Evolutionary conservation across 2,113 vertebrate genomes (phyloP).

Genomic region (Aythya baeri): DNA sequence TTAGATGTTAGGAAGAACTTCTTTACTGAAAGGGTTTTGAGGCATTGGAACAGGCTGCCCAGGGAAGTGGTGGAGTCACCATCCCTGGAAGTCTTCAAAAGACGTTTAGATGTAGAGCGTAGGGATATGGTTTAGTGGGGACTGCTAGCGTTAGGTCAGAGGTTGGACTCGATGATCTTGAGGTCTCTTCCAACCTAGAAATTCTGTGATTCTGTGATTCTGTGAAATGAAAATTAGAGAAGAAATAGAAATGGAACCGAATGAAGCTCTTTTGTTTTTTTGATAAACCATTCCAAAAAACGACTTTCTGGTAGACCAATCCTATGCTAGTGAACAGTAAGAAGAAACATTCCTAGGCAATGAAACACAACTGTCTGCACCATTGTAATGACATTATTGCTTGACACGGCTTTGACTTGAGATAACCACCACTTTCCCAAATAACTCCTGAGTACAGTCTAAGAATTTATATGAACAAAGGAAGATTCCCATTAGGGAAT

Average conservation of each 20-base stretch:
- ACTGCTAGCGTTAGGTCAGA: too few relatives aligned
- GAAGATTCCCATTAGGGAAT: neutral
- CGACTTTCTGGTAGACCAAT: neutral
- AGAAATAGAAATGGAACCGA: neutral
- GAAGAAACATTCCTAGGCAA: neutral
- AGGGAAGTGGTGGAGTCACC: too few relatives aligned
- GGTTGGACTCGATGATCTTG: too few relatives aligned
- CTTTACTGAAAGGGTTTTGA: too few relatives aligned
- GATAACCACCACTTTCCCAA: neutral
- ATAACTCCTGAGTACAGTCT: neutral
- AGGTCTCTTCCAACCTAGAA: too few relatives aligned
- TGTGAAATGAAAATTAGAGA: neutral
- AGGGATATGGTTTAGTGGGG: too few relatives aligned
- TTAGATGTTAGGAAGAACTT: too few relatives aligned
- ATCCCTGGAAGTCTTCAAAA: too few relatives aligned
- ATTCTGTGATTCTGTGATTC: too few relatives aligned
- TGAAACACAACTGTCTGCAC: neutral
- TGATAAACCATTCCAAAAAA: neutral
- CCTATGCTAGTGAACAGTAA: neutral
- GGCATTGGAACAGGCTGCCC: too few relatives aligned
- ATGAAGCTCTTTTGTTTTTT: neutral
- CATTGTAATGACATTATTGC: neutral
- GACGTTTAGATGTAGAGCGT: too few relatives aligned
- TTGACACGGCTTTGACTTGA: neutral
- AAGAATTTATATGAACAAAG: neutral